These are phyloP conservation scores for Hafferia zeledoni DNA, from an alignment of 2,797 vertebrate species.

Conservation along the genomic window DNA sequence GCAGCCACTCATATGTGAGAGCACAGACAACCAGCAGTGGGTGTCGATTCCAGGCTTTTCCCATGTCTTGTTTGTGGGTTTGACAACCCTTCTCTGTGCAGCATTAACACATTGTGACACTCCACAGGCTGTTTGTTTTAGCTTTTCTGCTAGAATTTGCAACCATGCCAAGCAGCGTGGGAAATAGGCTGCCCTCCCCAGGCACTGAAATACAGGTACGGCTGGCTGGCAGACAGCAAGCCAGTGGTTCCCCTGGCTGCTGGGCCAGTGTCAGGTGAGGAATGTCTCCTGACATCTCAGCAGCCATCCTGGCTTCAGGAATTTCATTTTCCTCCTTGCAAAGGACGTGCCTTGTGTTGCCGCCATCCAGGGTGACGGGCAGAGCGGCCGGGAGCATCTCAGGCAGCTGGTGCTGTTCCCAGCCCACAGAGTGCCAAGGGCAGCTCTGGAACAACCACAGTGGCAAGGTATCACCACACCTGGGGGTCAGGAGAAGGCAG, in stretches of 20 bases:
- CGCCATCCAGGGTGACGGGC: fast-evolving
- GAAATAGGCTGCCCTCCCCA: background rate
- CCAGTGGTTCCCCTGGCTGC: background rate
- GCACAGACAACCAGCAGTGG: background rate
- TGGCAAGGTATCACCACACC: fast-evolving
- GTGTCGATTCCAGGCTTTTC: background rate
- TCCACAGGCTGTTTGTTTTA: slow-evolving; percentile 21
- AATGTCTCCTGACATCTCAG: fast-evolving
- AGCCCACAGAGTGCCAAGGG: background rate
- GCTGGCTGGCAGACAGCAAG: fast-evolving
- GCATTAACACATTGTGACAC: slow-evolving; percentile 43
- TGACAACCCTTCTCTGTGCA: slow-evolving; percentile 11
- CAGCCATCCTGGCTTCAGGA: background rate
- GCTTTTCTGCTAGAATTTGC: slow-evolving; percentile 5
- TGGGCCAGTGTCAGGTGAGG: fast-evolving
- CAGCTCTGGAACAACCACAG: background rate
- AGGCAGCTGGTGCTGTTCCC: fast-evolving
- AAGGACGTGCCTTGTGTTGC: background rate
- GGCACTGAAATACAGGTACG: background rate
- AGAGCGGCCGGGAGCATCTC: background rate
- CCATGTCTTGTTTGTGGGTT: background rate
- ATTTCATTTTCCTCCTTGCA: background rate
- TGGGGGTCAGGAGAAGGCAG: fast-evolving
- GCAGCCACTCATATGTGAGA: background rate
- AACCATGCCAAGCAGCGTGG: background rate